Conservation (phyloP, 2,797 vertebrate species). For the Phoxinus dragarum region DNA sequence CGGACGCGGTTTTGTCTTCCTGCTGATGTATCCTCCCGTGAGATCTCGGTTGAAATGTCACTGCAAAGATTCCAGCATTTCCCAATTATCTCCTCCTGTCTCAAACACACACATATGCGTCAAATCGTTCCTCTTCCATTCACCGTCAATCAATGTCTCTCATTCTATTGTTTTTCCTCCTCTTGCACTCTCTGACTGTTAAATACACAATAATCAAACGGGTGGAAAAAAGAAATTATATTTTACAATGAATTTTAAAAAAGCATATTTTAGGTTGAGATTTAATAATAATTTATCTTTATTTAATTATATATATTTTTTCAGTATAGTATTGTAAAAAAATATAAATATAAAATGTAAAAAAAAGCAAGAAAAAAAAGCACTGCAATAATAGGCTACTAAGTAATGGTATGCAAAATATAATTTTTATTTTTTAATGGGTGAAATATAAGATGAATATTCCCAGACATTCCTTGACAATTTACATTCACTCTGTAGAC, state of each 20-base stretch:
- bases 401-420: neutral
- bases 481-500: neutral
- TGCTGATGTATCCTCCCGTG: neutral
- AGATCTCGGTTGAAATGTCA: conserved; percentile 23
- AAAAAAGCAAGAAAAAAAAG: too few relatives aligned
- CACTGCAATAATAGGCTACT: neutral
- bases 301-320: neutral
- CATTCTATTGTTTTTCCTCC: neutral
- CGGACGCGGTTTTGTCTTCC: neutral
- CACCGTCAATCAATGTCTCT: neutral
- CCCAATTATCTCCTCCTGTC: neutral
- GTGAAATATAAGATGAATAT: neutral
- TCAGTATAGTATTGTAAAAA: neutral
- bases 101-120: conserved; percentile 3
- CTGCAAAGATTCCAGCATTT: conserved; percentile 10
- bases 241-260: neutral
- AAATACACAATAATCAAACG: neutral
- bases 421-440: too few relatives aligned
- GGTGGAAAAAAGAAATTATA: neutral
- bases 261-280: neutral
- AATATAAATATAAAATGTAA: too few relatives aligned
- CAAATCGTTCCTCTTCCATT: neutral
- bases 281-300: neutral
- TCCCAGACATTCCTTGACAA: neutral
- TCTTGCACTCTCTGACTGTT: neutral